Evolutionary conservation across 2,797 vertebrate genomes (phyloP), one percentile per base, ranked within the genome.

Genomic region (Cichlasoma orientale): DNA sequence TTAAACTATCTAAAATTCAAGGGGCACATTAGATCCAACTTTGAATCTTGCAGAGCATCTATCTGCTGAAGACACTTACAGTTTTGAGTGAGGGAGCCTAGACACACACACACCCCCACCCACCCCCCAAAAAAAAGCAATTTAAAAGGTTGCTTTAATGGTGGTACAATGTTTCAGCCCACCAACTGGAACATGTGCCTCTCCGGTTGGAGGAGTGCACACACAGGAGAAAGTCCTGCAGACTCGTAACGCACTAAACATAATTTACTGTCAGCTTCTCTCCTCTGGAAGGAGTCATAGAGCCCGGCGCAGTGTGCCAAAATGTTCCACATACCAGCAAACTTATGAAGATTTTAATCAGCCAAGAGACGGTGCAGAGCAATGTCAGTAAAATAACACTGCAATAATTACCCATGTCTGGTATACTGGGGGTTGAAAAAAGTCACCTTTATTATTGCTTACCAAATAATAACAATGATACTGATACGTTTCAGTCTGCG

Each of bases 321-420:
- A 50, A 68, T 50, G 63, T 68, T 68, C 63, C 11, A 8, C n/a
- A 31, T 68, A 31, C 61, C 0, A 0, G 25, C 25, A 50, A 68
- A 50, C 10, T 50, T 68, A 68, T 68, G 25, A 68, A 31, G 41
- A 29, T 68, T 68, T 50, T 68, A 50, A 50, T 68, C 44, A 50
- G 25, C 63, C 18, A 31, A 68, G 63, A 68, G 63, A 68, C 6
- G 0, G 18, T 68, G 11, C 4, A 27, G 19, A 50, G 63, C 25
- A 50, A 68, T 50, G 29, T 68, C 1, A 1, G 63, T 50, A 68
- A 68, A 68, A 50, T 50, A 2, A 27, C 25, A n/a, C 18, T 68
- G 18, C 41, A 0, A n/a, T 7, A 31, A 31, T 29, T 68, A 68
- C 19, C 18, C 10, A 29, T 50, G 44, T 68, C 2, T 29, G 12